These are phyloP conservation scores for Paradisaea rubra DNA, from an alignment of 2,113 vertebrate genomes.

Conservation along the genomic window DNA sequence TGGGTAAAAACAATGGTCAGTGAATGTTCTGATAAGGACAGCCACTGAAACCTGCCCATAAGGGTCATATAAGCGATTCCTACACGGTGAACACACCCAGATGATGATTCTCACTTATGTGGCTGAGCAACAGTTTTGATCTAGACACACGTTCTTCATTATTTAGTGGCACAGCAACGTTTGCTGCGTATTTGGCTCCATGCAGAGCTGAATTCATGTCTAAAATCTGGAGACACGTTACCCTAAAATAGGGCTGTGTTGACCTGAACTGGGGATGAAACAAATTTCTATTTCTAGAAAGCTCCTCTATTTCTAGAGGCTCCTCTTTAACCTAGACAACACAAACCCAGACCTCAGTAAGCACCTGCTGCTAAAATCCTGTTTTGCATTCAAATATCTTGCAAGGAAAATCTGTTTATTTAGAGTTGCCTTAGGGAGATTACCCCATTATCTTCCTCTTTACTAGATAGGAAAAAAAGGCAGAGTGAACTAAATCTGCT, in stretches of 20 bases:
- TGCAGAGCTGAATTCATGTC: not conserved
- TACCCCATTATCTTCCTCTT: not conserved
- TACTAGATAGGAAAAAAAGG: not conserved
- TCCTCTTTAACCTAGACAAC: not conserved
- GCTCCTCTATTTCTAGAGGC: not conserved
- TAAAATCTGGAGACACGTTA: fast-evolving
- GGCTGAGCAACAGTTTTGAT: not conserved
- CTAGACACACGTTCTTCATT: not conserved
- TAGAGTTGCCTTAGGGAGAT: not conserved
- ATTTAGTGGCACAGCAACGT: not conserved
- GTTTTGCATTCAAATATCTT: not conserved
- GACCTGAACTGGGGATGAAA: not conserved
- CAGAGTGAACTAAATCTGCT: not conserved
- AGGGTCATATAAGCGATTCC: not conserved
- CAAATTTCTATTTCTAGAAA: not conserved
- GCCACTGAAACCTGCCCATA: not conserved
- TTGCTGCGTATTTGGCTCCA: not conserved
- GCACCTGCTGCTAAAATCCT: not conserved
- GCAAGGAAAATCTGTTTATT: not conserved
- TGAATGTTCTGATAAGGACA: fast-evolving
- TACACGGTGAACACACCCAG: fast-evolving
- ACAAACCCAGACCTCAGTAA: not conserved
- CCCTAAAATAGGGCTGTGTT: not conserved
- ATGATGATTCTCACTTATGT: not conserved
- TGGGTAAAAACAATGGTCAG: not conserved